Base-by-base conservation (phyloP, 2,797 vertebrate genomes). In the Bradypodion ventrale region DNA sequence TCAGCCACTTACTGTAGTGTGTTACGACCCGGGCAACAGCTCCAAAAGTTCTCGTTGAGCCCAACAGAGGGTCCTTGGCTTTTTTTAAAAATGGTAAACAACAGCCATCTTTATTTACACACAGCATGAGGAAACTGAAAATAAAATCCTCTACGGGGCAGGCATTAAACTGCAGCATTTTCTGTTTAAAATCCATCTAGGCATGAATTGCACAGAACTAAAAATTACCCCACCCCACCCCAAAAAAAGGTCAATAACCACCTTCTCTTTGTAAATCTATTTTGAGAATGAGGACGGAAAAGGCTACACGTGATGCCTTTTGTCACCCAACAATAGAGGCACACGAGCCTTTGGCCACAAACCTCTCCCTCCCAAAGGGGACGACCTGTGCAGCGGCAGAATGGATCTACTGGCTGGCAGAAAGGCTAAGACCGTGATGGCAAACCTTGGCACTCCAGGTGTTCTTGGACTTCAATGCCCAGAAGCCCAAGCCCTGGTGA, bases 91-190 rank as follows among this genome's bases (percentile, higher is more conserved):
- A 85, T 32, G 60, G 84, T 85, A 81, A 85, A 85, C 84, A 85
- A 85, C 84, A 85, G 73, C 84, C 84, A 75, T 83, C 77, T 80
- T 87, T 83, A 83, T 83, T 80, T 75, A 80, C 52, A 80, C 52
- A 62, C 70, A 42, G 32, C 62, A 76, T 69, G 82, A 80, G 70
- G 40, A 75, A 80, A 59, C 25, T 62, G 44, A 77, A 72, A 80
- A 84, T 35, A 72, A 78, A 77, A 70, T 13, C 49, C 69, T 69
- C 69, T 8, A 21, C 35, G 37, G 7, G 46, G 46, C 35, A 79
- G 25, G 10, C 44, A 35, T 37, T 19, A 15, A 37, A 40, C 65
- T 44, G 32, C 19, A 42, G 12, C n/a, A 29, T n/a, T 23, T 15
- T 7, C 46, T 68, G 59, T 15, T 32, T 78, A 60, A n/a, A 46